Percentiles rank a stretch among this genome's conserved stretches.
Evolutionary conservation across 2,797 vertebrate species (phyloP).

Genomic region (Xiphorhynchus erythropygius): DNA sequence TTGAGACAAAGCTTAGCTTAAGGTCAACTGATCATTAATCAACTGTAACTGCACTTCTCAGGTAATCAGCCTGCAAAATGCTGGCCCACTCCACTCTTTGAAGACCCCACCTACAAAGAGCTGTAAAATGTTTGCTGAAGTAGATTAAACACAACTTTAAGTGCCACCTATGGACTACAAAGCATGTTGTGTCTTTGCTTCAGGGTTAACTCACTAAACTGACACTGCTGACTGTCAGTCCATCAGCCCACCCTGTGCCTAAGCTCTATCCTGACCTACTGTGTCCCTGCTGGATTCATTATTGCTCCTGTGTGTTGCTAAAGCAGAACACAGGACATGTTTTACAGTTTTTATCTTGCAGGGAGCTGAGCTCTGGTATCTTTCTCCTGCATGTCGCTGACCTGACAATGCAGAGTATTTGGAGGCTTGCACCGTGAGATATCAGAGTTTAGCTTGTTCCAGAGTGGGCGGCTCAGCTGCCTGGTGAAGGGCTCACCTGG

Average conservation of each 20-base stretch:
- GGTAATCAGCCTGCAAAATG: slow-evolving; percentile 62
- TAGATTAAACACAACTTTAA: slow-evolving; percentile 54
- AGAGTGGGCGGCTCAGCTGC: neutral
- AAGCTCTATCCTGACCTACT: neutral
- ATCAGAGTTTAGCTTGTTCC: neutral
- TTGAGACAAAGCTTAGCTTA: slow-evolving; percentile 56
- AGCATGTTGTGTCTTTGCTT: slow-evolving; percentile 23
- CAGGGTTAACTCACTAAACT: neutral
- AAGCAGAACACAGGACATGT: neutral
- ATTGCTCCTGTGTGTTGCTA: neutral
- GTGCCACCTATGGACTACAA: slow-evolving; percentile 45
- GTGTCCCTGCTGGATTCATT: neutral
- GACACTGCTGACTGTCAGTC: neutral
- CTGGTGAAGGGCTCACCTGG: neutral
- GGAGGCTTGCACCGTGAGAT: neutral
- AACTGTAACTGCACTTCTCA: slow-evolving; percentile 55
- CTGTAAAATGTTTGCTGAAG: slow-evolving; percentile 63
- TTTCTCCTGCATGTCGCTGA: neutral
- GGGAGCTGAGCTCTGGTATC: neutral
- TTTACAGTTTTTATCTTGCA: neutral
- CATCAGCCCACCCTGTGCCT: neutral
- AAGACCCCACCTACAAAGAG: slow-evolving; percentile 56
- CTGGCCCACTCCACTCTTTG: slow-evolving; percentile 39
- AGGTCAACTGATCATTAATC: slow-evolving; percentile 69
- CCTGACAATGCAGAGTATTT: neutral